Conservation (phyloP, 2,113 vertebrate species). For the Brienomyrus longianalis region DNA sequence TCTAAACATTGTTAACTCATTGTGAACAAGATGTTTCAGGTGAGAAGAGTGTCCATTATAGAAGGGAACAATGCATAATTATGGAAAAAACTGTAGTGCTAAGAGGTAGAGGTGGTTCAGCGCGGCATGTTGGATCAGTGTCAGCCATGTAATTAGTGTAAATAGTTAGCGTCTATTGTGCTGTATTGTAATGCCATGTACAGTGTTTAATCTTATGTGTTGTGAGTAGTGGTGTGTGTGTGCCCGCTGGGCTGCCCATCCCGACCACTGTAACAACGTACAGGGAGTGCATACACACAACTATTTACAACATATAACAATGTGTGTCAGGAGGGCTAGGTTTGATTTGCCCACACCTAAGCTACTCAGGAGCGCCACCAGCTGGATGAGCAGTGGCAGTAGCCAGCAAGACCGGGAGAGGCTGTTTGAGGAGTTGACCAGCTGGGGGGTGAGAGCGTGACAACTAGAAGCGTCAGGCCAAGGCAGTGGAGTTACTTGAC, state of each 20-base stretch:
- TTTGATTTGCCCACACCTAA: no score
- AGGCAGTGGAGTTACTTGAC: not conserved
- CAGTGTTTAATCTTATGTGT: no score
- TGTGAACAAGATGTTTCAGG: not conserved
- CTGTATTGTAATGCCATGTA: no score
- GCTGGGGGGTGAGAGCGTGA: not conserved
- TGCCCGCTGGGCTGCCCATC: no score
- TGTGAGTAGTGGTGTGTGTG: no score
- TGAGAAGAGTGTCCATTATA: not conserved
- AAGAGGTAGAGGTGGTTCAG: not conserved
- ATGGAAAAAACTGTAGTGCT: not conserved
- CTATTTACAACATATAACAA: no score
- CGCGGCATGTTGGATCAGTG: not conserved
- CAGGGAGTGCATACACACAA: no score
- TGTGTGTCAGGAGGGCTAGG: no score
- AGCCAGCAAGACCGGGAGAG: not conserved
- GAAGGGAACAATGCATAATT: not conserved
- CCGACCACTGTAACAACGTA: no score
- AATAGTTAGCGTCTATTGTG: no score
- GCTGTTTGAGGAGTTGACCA: not conserved
- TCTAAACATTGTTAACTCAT: not conserved
- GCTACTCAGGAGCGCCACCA: not conserved
- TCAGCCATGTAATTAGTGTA: no score
- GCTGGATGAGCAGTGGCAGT: not conserved
- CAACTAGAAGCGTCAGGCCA: not conserved